Base-by-base conservation (phyloP, 1,140 invertebrate genomes). In the Thalassaphorura encarpata region DNA sequence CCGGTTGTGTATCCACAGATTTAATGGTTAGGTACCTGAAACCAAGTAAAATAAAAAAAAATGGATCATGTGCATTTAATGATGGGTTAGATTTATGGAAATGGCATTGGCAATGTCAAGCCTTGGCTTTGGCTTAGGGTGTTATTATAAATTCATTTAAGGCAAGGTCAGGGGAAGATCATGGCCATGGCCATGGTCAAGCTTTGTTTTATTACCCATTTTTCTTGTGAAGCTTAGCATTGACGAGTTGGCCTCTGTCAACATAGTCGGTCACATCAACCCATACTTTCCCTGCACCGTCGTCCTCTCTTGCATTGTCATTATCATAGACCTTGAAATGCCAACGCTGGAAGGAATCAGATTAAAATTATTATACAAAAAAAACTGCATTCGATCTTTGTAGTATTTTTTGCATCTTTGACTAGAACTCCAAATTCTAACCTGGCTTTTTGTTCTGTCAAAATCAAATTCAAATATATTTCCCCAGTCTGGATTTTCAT, bases 191-290 rank as follows among this genome's bases (percentile, higher is more conserved):
- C n/a, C n/a, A n/a, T n/a, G n/a, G n/a, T n/a, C n/a, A n/a, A n/a
- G n/a, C n/a, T n/a, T n/a, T n/a, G n/a, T n/a, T n/a, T n/a, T n/a
- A n/a, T n/a, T n/a, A n/a, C n/a, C n/a, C n/a, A n/a, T n/a, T n/a
- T 28, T 50, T 56, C 28, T 64, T 64, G 36, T 36, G 33, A 26
- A 64, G 31, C 19, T 58, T 58, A 40, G 55, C 48, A 23, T 53
- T 61, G n/a, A 56, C 39, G 2, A 23, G 31, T 49, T 64, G 62
- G 21, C 62, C 62, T n/a, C 54, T 55, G n/a, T 43, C 29, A 0
- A 64, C 62, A 40, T 56, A 64, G 39, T 61, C 58, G 19, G 52
- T 52, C 16, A 56, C 59, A 39, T 56, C 54, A 18, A 65, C 47
- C 56, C 60, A 65, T 26, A 29, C 63, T 41, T 52, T 40, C 18